phyloP scores from a whole-genome alignment of 2,888 invertebrate species.

The Troides aeacus region DNA sequence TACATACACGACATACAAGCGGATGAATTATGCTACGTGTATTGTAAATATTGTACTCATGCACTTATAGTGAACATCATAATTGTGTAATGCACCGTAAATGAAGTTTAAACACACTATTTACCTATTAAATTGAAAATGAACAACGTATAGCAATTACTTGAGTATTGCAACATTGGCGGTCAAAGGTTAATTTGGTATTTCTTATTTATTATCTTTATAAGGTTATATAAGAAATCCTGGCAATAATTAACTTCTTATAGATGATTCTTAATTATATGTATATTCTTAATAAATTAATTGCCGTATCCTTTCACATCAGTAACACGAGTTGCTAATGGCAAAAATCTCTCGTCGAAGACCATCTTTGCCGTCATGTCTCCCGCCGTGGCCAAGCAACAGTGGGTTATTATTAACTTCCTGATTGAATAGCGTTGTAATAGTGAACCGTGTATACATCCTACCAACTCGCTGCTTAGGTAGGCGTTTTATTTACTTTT shows the following conservation, averaged over 20 bases:
- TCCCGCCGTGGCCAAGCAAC: too few species aligned
- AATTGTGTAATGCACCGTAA: not conserved
- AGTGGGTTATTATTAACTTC: too few species aligned
- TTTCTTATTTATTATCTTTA: not conserved
- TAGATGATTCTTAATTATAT: not conserved
- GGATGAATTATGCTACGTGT: conserved; percentile 5
- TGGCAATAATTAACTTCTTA: not conserved
- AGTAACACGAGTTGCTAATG: too few species aligned
- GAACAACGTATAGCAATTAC: not conserved
- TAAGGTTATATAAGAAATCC: not conserved
- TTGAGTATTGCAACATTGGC: not conserved
- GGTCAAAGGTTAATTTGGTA: conserved; percentile 14
- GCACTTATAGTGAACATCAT: conserved; percentile 9
- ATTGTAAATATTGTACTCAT: not conserved
- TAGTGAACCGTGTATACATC: too few species aligned
- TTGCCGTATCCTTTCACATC: too few species aligned
- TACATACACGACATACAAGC: conserved; percentile 1
- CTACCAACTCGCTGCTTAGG: too few species aligned
- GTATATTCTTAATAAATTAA: too few species aligned
- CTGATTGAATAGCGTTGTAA: too few species aligned
- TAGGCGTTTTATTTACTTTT: too few species aligned
- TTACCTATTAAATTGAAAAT: conserved; percentile 15
- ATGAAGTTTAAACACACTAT: conserved; percentile 7
- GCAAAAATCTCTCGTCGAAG: too few species aligned
- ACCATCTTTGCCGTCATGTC: too few species aligned